Evolutionary conservation across 2,113 vertebrate species (phyloP).

Genomic region (Mohoua ochrocephala): DNA sequence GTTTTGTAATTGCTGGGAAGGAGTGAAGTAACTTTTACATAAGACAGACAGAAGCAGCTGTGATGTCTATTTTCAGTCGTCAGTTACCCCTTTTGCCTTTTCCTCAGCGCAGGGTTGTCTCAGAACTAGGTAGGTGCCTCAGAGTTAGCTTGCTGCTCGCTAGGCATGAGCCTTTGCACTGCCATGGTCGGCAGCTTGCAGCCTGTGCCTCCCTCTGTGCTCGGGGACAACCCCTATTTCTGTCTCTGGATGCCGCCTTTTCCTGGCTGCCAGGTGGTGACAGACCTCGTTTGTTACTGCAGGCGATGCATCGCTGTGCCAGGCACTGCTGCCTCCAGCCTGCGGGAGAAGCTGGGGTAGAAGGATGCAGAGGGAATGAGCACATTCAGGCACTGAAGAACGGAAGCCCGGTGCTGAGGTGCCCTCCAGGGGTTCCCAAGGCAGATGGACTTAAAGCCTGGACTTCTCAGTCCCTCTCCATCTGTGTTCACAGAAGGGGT

Average conservation of each 20-base stretch:
- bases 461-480: not conserved
- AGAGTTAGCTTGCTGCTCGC: not conserved
- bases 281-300: not conserved
- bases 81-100: not conserved
- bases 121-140: not conserved
- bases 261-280: not conserved
- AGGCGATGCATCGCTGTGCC: fast-evolving
- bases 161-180: not conserved
- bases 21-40: not conserved
- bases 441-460: not conserved
- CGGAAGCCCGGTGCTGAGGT: not conserved
- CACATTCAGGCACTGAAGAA: fast-evolving
- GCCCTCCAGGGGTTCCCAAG: not conserved
- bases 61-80: not conserved
- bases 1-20: not conserved
- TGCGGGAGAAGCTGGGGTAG: not conserved
- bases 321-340: not conserved
- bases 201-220: not conserved
- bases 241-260: not conserved
- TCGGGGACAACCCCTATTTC: not conserved
- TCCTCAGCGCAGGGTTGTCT: not conserved
- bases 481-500: not conserved
- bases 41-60: not conserved
- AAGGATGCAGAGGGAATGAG: not conserved
- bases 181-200: fast-evolving